Evolutionary conservation across 2,888 invertebrate genomes (phyloP), one percentile per base, ranked within the genome.

Genomic region (Eurois occulta): DNA sequence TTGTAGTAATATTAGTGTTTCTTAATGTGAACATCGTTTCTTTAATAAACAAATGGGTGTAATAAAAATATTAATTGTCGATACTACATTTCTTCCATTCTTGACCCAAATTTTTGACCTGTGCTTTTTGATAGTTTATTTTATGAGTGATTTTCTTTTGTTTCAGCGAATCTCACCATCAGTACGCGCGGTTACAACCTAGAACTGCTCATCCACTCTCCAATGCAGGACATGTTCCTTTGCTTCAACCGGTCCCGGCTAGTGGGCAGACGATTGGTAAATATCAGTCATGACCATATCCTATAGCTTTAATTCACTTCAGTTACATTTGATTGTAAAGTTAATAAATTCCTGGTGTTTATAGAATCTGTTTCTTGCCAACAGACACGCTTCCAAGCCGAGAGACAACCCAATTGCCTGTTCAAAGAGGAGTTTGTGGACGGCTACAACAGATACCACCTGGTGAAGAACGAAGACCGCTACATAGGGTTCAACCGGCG

Each of bases 171-270:
- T 95, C 97, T 98, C 95, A 97, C 97, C 93, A 97, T 97, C 94
- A 97, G 97, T 93, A 97, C 97, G 86, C 97, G 97, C 91, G 97
- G 97, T 92, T 96, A 97, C 94, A 95, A 93, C 91, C 95, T 97
- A 92, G 97, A 97, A 91, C 95, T 97, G 91, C 97, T 97, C 92
- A 97, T 98, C 94, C 97, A 97, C 96, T 98, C 98, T 92, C 98
- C 98, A 94, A 97, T 97, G 93, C 97, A 97, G 91, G 97, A 97
- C 94, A 97, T 97, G 97, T 98, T 97, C 96, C 97, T 98, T 92
- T 98, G 98, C 97, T 98, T 98, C 97, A 98, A 97, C 94, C 97
- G 97, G 89, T 98, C 98, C 96, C 97, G 97, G 94, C 97, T 98
- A 92, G 97, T 98, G 90, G 98, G 98, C 96, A 97, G 97, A 97